These are phyloP conservation scores for Lycaena phlaeas DNA, from an alignment of 2,888 invertebrate species.

Conservation along the genomic window DNA sequence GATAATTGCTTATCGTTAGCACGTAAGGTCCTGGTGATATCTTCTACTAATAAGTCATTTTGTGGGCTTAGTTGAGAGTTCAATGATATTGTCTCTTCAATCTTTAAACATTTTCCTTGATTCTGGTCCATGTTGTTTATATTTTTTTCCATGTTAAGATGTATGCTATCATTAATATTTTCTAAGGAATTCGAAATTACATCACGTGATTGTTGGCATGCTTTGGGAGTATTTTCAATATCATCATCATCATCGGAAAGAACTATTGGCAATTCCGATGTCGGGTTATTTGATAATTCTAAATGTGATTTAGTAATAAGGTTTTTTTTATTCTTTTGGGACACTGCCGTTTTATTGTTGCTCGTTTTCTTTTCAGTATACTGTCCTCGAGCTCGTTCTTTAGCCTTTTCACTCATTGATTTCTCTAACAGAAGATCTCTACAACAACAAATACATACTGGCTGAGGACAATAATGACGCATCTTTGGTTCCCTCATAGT, in stretches of 20 bases:
- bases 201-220: not conserved
- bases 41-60: no score
- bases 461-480: slow-evolving; percentile 23
- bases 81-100: no score
- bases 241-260: slow-evolving; percentile 5
- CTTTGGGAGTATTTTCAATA: not conserved
- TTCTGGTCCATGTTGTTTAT: no score
- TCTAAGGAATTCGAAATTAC: not conserved
- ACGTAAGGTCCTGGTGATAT: no score
- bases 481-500: slow-evolving; percentile 4
- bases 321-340: slow-evolving; percentile 21
- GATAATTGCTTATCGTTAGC: no score
- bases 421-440: slow-evolving; percentile 18
- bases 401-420: not conserved
- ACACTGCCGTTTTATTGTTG: not conserved
- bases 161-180: not conserved
- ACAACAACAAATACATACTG: slow-evolving; percentile 35
- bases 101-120: no score
- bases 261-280: not conserved
- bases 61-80: no score
- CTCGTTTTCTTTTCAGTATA: not conserved
- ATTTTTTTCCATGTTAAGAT: no score
- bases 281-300: not conserved
- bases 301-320: not conserved
- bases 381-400: not conserved